Conservation (phyloP, 1,140 invertebrate species). For the Platorchestia sp. region DNA sequence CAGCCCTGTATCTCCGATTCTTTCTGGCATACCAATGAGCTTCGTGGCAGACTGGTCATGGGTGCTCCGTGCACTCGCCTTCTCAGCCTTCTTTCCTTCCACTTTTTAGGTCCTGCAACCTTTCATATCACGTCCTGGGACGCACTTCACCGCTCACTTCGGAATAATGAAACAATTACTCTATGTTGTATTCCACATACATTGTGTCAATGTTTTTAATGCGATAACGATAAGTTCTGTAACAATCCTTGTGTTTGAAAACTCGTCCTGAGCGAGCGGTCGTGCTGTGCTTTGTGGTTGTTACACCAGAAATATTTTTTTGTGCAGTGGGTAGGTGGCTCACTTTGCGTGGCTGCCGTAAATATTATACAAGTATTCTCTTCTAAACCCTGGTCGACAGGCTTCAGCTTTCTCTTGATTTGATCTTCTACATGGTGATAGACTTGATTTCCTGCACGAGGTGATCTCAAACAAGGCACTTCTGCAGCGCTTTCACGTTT, state of each 20-base stretch:
- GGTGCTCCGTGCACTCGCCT: not conserved
- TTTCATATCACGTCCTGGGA: not conserved
- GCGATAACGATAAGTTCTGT: not conserved
- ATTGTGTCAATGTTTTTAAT: not conserved
- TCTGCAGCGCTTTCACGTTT: not conserved
- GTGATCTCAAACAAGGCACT: not conserved
- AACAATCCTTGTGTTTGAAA: not conserved
- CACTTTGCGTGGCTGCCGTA: not conserved
- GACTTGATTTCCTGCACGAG: not conserved
- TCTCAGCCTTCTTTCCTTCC: not conserved
- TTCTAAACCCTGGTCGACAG: not conserved
- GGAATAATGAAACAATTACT: not conserved
- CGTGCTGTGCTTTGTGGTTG: not conserved
- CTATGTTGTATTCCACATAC: not conserved
- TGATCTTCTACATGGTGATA: not conserved
- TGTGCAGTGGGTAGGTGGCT: not conserved
- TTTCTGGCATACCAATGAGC: conserved; percentile 51
- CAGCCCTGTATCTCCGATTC: conserved; percentile 31
- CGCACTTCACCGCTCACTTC: not conserved
- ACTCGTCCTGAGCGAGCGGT: not conserved
- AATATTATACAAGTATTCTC: not conserved
- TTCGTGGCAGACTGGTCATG: not conserved
- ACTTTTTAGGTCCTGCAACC: not conserved
- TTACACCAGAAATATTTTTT: not conserved
- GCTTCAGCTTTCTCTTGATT: not conserved